These are phyloP conservation scores for Anarsia innoxiella DNA, from an alignment of 2,888 invertebrate genomes.

Conservation along the genomic window DNA sequence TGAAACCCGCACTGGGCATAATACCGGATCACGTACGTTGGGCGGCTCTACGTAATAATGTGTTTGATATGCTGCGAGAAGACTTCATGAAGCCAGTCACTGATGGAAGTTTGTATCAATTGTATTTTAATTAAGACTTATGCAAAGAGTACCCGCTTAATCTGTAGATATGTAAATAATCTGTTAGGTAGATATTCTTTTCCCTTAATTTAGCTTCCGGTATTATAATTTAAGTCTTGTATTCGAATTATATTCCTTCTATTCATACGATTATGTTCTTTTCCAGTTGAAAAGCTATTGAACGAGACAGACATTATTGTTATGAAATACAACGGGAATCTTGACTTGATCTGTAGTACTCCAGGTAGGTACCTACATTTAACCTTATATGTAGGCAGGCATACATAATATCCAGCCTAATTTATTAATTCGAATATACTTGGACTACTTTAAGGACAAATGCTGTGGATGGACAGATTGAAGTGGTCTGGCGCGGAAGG, in stretches of 20 bases:
- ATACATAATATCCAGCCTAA: no score
- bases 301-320: slow-evolving; percentile 80
- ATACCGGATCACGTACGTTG: slow-evolving; percentile 79
- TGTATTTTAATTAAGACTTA: no score
- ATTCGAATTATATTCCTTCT: no score
- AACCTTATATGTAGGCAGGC: no score
- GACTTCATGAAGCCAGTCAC: slow-evolving; percentile 91
- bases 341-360: slow-evolving; percentile 90
- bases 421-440: no score
- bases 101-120: slow-evolving; percentile 57
- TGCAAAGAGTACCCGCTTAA: no score
- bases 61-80: slow-evolving; percentile 74
- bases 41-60: slow-evolving; percentile 76
- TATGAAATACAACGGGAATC: slow-evolving; percentile 84
- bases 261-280: slow-evolving; percentile 11
- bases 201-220: no score
- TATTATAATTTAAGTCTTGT: no score
- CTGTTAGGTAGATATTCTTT: no score
- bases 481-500: slow-evolving; percentile 76
- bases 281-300: slow-evolving; percentile 80
- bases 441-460: no score
- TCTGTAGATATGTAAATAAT: no score
- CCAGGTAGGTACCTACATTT: slow-evolving; percentile 74
- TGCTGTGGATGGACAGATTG: slow-evolving; percentile 83
- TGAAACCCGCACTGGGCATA: slow-evolving; percentile 76